phyloP scores from a whole-genome alignment of 2,888 invertebrate genomes.

The Coenonympha glycerion region DNA sequence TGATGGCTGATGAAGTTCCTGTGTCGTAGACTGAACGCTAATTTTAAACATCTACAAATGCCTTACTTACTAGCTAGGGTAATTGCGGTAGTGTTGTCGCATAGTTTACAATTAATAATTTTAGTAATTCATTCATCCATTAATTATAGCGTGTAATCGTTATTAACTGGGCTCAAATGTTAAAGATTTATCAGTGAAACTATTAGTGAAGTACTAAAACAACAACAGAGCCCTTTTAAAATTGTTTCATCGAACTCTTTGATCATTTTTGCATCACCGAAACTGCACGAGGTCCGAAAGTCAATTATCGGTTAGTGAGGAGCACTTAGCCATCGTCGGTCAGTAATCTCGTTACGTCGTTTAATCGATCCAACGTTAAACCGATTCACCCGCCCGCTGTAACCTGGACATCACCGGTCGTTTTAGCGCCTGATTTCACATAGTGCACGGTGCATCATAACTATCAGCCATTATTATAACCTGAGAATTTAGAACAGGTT shows the following conservation, averaged over 20 bases:
- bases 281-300: slow-evolving; percentile 17
- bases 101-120: no score
- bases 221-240: not conserved
- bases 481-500: no score
- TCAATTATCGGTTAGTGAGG: slow-evolving; percentile 44
- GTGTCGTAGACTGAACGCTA: no score
- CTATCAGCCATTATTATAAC: no score
- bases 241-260: not conserved
- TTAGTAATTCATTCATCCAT: no score
- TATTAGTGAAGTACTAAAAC: not conserved
- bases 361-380: slow-evolving; percentile 65
- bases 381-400: slow-evolving; percentile 51
- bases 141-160: no score
- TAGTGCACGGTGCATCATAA: not conserved
- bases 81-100: no score
- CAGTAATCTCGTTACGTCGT: slow-evolving; percentile 61
- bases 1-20: no score
- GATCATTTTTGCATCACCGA: slow-evolving; percentile 15
- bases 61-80: no score
- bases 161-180: no score
- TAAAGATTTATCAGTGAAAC: no score
- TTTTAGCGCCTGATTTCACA: slow-evolving; percentile 26
- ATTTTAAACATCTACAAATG: no score
- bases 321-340: slow-evolving; percentile 61
- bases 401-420: slow-evolving; percentile 18